A percentile compares a stretch with the other conserved stretches of the same genome.
Conservation (phyloP, 2,888 invertebrate genomes). For the Pecten maximus region DNA sequence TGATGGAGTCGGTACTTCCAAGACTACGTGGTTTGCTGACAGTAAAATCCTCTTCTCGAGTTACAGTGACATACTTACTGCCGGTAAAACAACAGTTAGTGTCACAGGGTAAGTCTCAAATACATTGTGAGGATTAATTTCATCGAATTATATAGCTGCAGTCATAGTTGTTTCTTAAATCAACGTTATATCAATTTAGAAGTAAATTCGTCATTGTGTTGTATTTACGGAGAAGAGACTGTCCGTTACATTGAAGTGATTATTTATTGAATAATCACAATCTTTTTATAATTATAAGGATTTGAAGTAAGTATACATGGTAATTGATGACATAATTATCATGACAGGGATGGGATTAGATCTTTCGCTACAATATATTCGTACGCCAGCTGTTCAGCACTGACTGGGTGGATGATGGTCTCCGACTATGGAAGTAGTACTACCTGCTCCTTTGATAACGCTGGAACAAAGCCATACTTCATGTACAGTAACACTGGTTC, state of each 20-base stretch:
- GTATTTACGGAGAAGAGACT: too few relatives aligned
- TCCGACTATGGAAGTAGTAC: not conserved
- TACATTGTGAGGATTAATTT: too few relatives aligned
- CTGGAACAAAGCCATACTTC: not conserved
- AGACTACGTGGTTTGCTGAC: slow-evolving; percentile 60
- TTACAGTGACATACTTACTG: slow-evolving; percentile 50
- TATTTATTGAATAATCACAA: too few relatives aligned
- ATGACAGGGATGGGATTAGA: not conserved
- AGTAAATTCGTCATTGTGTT: too few relatives aligned
- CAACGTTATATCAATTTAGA: too few relatives aligned
- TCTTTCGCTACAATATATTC: not conserved
- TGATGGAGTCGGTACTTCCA: slow-evolving; percentile 58
- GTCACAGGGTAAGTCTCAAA: not conserved
- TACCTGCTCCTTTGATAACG: not conserved
- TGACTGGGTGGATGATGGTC: not conserved
- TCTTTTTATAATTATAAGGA: too few relatives aligned
- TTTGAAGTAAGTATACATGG: too few relatives aligned
- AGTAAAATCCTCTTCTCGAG: slow-evolving; percentile 60
- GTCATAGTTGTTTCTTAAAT: too few relatives aligned
- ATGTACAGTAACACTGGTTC: not conserved
- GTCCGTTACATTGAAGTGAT: too few relatives aligned
- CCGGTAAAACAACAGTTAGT: not conserved
- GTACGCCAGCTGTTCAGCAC: not conserved
- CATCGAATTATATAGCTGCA: too few relatives aligned
- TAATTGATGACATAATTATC: too few relatives aligned